These are phyloP conservation scores for Carduelis carduelis DNA, from an alignment of 2,797 vertebrate genomes.

Conservation along the genomic window DNA sequence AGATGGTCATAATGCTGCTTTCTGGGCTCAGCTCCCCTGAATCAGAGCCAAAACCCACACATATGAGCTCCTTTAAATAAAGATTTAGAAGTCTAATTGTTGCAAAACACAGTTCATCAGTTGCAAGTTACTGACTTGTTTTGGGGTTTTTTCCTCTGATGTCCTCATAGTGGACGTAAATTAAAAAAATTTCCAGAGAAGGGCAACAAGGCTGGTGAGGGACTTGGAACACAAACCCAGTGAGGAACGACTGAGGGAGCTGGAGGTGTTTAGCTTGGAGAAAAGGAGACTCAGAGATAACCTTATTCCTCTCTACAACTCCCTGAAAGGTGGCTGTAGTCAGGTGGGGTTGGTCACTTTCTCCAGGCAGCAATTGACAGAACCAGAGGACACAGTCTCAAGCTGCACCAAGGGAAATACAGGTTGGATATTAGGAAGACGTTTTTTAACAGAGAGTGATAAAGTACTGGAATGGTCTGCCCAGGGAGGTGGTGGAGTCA, in stretches of 20 bases:
- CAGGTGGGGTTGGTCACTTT: not conserved
- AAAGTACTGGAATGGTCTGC: not conserved
- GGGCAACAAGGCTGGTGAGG: not conserved
- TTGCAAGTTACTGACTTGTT: not conserved
- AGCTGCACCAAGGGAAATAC: not conserved
- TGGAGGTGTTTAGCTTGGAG: not conserved
- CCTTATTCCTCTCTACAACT: not conserved
- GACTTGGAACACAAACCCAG: not conserved
- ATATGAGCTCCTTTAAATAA: not conserved
- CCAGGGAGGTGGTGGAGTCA: not conserved
- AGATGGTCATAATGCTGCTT: not conserved
- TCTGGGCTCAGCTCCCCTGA: not conserved
- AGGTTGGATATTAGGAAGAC: not conserved
- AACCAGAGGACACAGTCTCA: not conserved
- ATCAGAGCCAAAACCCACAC: not conserved
- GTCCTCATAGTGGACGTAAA: not conserved
- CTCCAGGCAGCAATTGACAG: not conserved
- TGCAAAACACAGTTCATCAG: not conserved
- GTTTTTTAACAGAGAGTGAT: not conserved
- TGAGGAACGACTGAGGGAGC: not conserved
- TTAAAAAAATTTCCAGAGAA: not conserved
- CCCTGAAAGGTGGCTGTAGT: not conserved
- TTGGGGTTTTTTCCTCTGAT: accelerated
- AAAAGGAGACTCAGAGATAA: not conserved
- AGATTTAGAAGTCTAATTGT: not conserved